These are phyloP conservation scores for Hypotaenidia okinawae DNA, from an alignment of 2,797 vertebrate genomes.

Conservation along the genomic window DNA sequence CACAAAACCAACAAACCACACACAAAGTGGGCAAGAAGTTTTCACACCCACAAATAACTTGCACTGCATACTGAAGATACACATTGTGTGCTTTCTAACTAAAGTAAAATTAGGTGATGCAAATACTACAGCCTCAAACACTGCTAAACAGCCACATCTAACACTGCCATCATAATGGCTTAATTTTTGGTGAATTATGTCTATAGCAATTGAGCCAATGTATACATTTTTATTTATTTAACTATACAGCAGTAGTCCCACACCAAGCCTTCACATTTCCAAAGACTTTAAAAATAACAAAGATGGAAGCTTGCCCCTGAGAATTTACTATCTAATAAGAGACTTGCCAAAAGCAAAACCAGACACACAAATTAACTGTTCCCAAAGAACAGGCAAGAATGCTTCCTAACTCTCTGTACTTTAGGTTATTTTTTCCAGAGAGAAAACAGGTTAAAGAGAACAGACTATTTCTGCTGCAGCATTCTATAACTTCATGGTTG, in stretches of 20 bases:
- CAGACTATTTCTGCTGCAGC: not conserved
- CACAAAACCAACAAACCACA: not conserved
- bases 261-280: not conserved
- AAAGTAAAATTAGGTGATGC: not conserved
- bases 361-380: not conserved
- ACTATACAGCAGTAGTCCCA: not conserved
- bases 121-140: slow-evolving; percentile 7
- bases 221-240: not conserved
- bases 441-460: not conserved
- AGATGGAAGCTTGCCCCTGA: not conserved
- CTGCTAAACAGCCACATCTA: not conserved
- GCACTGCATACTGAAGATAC: not conserved
- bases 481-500: not conserved
- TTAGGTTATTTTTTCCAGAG: not conserved
- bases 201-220: not conserved
- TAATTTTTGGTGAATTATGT: not conserved
- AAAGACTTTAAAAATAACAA: not conserved
- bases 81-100: not conserved
- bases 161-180: not conserved
- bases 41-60: not conserved
- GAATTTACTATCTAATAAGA: not conserved
- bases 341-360: not conserved
- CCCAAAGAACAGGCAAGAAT: not conserved
- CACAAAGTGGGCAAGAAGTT: not conserved
- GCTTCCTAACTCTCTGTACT: not conserved